A percentile compares a stretch with the other conserved stretches of the same genome.
Conservation (phyloP, 2,888 invertebrate genomes). For the Diploptera punctata region DNA sequence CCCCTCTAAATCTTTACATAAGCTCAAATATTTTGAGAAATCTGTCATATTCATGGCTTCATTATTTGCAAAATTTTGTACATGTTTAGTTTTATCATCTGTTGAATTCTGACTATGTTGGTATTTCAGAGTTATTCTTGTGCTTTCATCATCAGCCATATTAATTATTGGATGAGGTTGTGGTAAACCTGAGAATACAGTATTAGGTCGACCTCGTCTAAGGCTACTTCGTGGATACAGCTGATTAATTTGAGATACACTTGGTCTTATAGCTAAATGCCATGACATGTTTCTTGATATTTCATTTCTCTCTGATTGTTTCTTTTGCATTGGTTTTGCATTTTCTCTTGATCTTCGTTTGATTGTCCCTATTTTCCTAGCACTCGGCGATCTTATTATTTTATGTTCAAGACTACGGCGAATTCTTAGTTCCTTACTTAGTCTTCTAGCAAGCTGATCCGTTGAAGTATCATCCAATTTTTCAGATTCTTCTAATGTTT, state of each 20-base stretch:
- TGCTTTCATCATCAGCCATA: not conserved
- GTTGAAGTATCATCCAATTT: conserved; percentile 64
- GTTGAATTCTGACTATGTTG: not conserved
- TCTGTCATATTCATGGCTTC: not conserved
- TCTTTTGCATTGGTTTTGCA: conserved; percentile 39
- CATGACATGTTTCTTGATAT: conserved; percentile 16
- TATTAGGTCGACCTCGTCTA: conserved; percentile 61
- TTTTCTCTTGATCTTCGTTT: conserved; percentile 73
- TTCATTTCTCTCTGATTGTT: not conserved
- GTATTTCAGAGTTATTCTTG: not conserved
- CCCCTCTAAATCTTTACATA: not conserved
- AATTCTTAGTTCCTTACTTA: conserved; percentile 77
- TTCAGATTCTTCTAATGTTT: conserved; percentile 71
- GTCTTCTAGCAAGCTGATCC: conserved; percentile 72
- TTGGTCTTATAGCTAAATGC: conserved; percentile 1
- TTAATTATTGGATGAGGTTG: conserved; percentile 48
- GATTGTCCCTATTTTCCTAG: conserved; percentile 79
- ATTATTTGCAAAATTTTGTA: not conserved
- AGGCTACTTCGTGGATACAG: conserved; percentile 63
- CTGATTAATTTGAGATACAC: not conserved
- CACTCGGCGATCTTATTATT: conserved; percentile 80
- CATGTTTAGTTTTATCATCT: not conserved
- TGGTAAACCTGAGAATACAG: conserved; percentile 55
- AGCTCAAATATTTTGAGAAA: not conserved
- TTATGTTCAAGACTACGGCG: conserved; percentile 71